Evolutionary conservation across 2,888 invertebrate genomes (phyloP).

Genomic region (Euspilapteryx auroguttella): DNA sequence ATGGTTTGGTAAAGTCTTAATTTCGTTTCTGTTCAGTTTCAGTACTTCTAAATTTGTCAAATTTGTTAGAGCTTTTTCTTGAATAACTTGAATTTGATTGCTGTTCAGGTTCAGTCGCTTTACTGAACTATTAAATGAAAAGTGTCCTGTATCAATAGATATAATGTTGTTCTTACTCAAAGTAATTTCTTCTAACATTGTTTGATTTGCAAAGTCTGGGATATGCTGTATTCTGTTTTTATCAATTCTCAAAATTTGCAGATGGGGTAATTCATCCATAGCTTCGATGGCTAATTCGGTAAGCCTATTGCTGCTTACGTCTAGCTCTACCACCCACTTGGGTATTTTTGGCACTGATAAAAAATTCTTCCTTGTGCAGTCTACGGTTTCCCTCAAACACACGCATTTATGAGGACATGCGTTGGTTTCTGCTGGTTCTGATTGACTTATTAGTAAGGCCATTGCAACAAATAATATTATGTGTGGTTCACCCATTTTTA

Average conservation of each 20-base stretch:
- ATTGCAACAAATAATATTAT: slow-evolving; percentile 41
- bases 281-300: slow-evolving; percentile 33
- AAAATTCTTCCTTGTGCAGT: slow-evolving; percentile 74
- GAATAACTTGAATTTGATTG: slow-evolving; percentile 73
- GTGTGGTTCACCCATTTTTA: slow-evolving; percentile 53
- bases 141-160: slow-evolving; percentile 56
- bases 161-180: slow-evolving; percentile 67
- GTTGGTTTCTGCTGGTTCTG: slow-evolving; percentile 30
- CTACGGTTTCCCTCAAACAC: slow-evolving; percentile 73
- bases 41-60: slow-evolving; percentile 72
- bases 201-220: slow-evolving; percentile 52
- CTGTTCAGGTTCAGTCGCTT: slow-evolving; percentile 37
- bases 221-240: slow-evolving; percentile 59
- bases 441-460: slow-evolving; percentile 24
- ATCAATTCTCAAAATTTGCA: slow-evolving; percentile 52
- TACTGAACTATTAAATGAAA: slow-evolving; percentile 58
- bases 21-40: slow-evolving; percentile 79
- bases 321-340: slow-evolving; percentile 76
- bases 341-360: slow-evolving; percentile 74
- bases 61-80: slow-evolving; percentile 72
- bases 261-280: slow-evolving; percentile 27
- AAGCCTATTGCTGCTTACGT: slow-evolving; percentile 55
- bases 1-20: slow-evolving; percentile 70
- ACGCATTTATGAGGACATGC: slow-evolving; percentile 71
- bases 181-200: slow-evolving; percentile 61